Evolutionary conservation across 2,113 vertebrate genomes (phyloP).

Genomic region (Illadopsis cleaveri): DNA sequence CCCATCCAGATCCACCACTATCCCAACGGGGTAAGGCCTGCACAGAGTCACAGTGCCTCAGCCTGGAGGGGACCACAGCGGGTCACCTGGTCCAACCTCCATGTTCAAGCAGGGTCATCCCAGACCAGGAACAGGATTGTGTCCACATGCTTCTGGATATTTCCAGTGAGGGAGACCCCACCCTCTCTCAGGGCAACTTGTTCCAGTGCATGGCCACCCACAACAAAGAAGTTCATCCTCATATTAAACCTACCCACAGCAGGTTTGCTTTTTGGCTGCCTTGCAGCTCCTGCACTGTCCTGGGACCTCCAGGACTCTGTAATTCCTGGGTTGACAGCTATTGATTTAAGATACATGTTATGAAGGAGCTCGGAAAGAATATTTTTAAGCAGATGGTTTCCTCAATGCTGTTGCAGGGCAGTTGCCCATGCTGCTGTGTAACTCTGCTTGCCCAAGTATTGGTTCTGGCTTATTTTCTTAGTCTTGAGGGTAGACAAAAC

Average conservation of each 20-base stretch:
- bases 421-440: not conserved
- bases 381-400: not conserved
- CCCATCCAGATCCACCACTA: conserved; percentile 95
- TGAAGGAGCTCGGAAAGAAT: not conserved
- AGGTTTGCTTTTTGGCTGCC: not conserved
- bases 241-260: not conserved
- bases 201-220: not conserved
- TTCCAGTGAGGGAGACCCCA: not conserved
- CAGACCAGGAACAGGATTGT: not conserved
- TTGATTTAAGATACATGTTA: not conserved
- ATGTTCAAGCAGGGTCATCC: not conserved
- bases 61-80: not conserved
- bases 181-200: not conserved
- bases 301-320: not conserved
- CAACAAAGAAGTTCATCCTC: not conserved
- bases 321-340: not conserved
- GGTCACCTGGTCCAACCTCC: not conserved
- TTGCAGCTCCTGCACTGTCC: not conserved
- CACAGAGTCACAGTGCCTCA: not conserved
- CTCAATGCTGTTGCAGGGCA: not conserved
- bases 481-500: not conserved
- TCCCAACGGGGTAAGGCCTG: conserved; percentile 85
- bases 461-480: not conserved
- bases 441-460: not conserved
- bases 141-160: not conserved